Conservation (phyloP, 2,888 invertebrate genomes). For the Litoditis marina region DNA sequence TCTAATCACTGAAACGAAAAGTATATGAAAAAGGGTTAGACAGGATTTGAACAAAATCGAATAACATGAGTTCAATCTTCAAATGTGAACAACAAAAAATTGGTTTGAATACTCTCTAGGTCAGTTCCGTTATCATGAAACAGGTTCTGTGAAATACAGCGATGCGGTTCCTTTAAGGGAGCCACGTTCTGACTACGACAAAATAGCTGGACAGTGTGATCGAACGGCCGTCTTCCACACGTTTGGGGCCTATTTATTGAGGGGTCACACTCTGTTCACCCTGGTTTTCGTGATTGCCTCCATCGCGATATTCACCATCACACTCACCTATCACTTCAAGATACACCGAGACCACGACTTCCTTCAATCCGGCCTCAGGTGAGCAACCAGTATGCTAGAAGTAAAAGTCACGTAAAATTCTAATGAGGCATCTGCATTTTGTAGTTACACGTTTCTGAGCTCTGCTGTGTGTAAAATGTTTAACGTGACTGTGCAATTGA, state of each 20-base stretch:
- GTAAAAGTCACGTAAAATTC: background rate
- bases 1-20: too few relatives aligned
- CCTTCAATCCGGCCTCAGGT: slow-evolving; percentile 41
- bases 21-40: too few relatives aligned
- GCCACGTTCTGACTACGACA: slow-evolving; percentile 48
- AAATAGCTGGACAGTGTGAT: slow-evolving; percentile 54
- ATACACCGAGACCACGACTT: slow-evolving; percentile 55
- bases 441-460: too few relatives aligned
- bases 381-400: background rate
- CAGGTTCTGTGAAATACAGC: too few relatives aligned
- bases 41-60: too few relatives aligned
- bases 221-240: slow-evolving; percentile 54
- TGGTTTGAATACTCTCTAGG: too few relatives aligned
- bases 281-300: slow-evolving; percentile 53
- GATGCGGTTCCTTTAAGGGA: slow-evolving; percentile 26
- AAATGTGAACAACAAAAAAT: too few relatives aligned
- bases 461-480: too few relatives aligned
- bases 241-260: slow-evolving; percentile 45
- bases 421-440: too few relatives aligned
- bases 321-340: slow-evolving; percentile 53
- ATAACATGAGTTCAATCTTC: too few relatives aligned
- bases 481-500: too few relatives aligned
- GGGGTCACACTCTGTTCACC: slow-evolving; percentile 59
- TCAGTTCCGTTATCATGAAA: too few relatives aligned
- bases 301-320: slow-evolving; percentile 54